Percentiles rank a stretch among this genome's conserved stretches.
Conservation (phyloP, 2,797 vertebrate genomes). For the Ceyx erithaca region DNA sequence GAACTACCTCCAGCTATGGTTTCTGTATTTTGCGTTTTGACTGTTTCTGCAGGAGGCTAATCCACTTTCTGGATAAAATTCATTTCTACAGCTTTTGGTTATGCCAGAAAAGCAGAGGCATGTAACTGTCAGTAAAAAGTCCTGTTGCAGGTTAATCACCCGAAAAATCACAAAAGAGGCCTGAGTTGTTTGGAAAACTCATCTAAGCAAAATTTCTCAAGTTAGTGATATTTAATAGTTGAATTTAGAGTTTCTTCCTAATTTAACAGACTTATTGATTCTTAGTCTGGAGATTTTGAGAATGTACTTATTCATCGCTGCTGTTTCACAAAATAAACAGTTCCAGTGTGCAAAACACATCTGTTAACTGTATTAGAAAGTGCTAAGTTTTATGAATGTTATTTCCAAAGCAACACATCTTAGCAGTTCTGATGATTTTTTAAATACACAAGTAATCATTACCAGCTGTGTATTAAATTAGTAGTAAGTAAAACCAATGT, state of each 20-base stretch:
- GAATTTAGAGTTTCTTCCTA: background rate
- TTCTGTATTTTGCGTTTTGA: background rate
- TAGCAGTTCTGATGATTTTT: background rate
- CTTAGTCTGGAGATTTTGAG: background rate
- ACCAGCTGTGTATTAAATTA: background rate
- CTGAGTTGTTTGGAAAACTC: background rate
- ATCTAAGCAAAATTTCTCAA: background rate
- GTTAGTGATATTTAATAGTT: background rate
- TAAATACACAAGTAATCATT: background rate
- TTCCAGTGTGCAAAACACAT: background rate
- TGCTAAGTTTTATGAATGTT: background rate
- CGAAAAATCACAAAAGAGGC: background rate
- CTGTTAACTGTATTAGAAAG: background rate
- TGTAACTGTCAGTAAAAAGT: background rate
- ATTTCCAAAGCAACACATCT: background rate
- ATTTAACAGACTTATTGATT: background rate
- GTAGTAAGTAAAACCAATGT: background rate
- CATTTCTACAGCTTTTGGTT: background rate
- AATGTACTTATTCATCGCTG: background rate
- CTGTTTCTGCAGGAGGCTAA: background rate
- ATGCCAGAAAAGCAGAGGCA: background rate
- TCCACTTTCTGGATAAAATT: background rate
- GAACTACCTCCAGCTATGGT: background rate
- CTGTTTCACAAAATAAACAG: background rate
- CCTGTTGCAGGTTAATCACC: background rate